Base-by-base conservation (phyloP, 2,113 vertebrate species). In the Microtus richardsoni region DNA sequence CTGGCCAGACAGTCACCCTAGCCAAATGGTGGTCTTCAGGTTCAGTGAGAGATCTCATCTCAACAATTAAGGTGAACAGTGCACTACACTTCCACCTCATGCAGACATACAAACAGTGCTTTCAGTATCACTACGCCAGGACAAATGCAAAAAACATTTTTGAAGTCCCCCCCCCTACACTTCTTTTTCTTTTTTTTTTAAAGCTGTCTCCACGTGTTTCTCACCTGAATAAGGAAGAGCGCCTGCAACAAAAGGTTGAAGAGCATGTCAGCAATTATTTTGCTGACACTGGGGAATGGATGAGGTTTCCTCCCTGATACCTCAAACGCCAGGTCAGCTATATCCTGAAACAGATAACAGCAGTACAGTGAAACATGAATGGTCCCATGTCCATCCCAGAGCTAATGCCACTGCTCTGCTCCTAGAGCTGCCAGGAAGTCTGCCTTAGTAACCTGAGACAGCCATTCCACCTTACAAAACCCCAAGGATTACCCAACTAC, bases 251-350 rank as follows among this genome's bases (percentile, higher is more conserved):
- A 97, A 74, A 99, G 99, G 98, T 99, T 99, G 66, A 99, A 99
- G 58, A 99, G 97, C 99, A 99, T 99, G 98, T 99, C 99, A 0
- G 99, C 99, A 52, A 99, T 99, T 97, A 99, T 99, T 97, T 99
- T 99, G 98, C 99, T 99, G 97, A 99, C 99, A 26, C 99, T 99
- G 94, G 99, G 99, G 91, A 99, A 99, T 10, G 99, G 98, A 73
- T 99, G 99, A 74, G 99, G 99, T 97, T 99, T 99, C 93, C 99
- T 99, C 92, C 99, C 99, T 0, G 99, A 99, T 36, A 99, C 99
- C 79, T 99, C 99, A 36, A 99, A 99, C 0, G 99, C 99, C 62
- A 99, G 97, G 93, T 99, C 99, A 0, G 99, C 99, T 19, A 99
- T 99, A 90, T 99, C 99, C 99, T 99, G 98, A 28, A 97, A 98